Evolutionary conservation across 2,888 invertebrate species (phyloP).

Genomic region (Plusia festucae): DNA sequence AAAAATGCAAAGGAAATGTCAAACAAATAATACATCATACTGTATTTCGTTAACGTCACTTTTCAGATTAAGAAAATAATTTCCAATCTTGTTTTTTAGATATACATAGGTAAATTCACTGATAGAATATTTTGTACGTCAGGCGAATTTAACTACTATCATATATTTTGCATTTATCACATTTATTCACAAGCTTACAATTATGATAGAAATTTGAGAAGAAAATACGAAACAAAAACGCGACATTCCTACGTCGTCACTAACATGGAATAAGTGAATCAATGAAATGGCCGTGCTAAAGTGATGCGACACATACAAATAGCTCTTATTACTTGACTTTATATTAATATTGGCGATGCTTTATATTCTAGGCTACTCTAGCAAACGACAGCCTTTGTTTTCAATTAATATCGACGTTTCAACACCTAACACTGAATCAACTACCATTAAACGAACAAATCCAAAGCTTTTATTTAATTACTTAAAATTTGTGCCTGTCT

Average conservation of each 20-base stretch:
- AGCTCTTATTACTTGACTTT: conserved; percentile 35
- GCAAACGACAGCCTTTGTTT: conserved; percentile 78
- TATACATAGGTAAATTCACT: conserved; percentile 59
- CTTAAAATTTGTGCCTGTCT: conserved; percentile 39
- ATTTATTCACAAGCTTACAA: conserved; percentile 65
- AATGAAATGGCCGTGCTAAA: conserved; percentile 29
- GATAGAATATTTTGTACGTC: conserved; percentile 72
- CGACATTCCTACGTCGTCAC: conserved; percentile 50
- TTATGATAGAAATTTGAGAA: conserved; percentile 41
- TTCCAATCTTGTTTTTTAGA: conserved; percentile 48
- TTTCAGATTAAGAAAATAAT: conserved; percentile 55
- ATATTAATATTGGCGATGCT: conserved; percentile 64
- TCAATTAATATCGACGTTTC: conserved; percentile 65
- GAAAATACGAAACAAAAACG: conserved; percentile 52
- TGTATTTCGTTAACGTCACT: conserved; percentile 38
- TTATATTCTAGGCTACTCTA: conserved; percentile 66
- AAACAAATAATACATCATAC: conserved; percentile 24
- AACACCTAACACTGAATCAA: conserved; percentile 67
- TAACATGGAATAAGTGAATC: conserved; percentile 29
- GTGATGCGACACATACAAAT: conserved; percentile 48
- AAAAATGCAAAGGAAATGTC: conserved; percentile 14
- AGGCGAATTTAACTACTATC: conserved; percentile 64
- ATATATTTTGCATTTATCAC: conserved; percentile 70
- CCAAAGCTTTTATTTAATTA: conserved; percentile 42
- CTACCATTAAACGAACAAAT: conserved; percentile 55